phyloP scores from a whole-genome alignment of 2,888 invertebrate genomes.

The Poecilobothrus nobilitatus region DNA sequence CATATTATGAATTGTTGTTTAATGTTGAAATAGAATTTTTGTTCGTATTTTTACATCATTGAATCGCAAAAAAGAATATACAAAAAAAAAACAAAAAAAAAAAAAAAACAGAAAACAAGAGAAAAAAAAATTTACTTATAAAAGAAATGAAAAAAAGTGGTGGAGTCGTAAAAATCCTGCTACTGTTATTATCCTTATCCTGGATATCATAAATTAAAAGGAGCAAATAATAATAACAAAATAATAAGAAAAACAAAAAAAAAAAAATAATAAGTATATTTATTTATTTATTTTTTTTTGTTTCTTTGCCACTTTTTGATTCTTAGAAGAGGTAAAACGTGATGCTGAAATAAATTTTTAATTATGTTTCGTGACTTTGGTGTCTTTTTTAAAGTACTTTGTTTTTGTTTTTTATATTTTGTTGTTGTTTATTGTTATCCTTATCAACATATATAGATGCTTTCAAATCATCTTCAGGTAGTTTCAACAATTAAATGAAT shows the following conservation, averaged over 20 bases:
- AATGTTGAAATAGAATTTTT: too few species aligned
- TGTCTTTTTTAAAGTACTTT: background rate
- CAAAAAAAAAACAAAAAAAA: too few species aligned
- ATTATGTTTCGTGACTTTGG: conserved; percentile 9
- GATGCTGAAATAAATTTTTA: conserved; percentile 7
- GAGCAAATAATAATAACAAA: background rate
- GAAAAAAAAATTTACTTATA: too few species aligned
- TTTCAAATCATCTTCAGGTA: too few species aligned
- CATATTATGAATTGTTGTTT: too few species aligned
- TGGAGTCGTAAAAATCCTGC: too few species aligned
- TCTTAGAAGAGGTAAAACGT: conserved; percentile 1
- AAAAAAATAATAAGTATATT: background rate
- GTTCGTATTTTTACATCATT: too few species aligned
- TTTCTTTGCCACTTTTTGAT: background rate
- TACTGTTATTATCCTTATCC: background rate
- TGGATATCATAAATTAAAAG: background rate
- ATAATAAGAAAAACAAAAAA: background rate
- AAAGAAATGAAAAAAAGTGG: too few species aligned
- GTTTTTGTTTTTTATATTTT: background rate
- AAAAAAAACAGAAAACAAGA: too few species aligned
- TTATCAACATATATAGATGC: too few species aligned
- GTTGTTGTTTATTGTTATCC: background rate
- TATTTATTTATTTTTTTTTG: background rate
- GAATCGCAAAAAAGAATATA: too few species aligned
- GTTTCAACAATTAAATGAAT: background rate